Conservation (phyloP, 2,797 vertebrate species). For the Liparis tanakae region DNA sequence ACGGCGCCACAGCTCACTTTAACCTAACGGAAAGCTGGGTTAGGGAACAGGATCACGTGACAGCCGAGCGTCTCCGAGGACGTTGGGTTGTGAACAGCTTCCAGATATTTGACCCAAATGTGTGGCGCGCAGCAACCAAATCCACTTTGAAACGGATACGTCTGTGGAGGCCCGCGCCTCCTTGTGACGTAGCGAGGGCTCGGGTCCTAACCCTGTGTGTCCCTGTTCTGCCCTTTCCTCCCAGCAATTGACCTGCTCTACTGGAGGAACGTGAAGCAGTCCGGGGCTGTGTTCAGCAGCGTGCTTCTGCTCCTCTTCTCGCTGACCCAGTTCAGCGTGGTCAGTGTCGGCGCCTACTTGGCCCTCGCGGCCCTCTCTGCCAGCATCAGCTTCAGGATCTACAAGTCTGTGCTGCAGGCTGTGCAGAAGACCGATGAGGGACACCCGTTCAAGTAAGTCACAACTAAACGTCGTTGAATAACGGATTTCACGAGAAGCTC, state of each 20-base stretch:
- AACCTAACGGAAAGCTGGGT: conserved; percentile 59
- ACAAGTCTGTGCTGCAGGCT: conserved; percentile 98
- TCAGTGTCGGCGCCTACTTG: conserved; percentile 96
- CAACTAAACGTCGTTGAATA: not conserved
- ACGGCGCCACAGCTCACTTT: conserved; percentile 20
- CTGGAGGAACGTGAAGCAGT: conserved; percentile 98
- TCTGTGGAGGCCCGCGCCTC: not conserved
- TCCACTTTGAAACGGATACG: conserved; percentile 35
- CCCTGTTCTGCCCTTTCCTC: conserved; percentile 20
- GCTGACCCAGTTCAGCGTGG: conserved; percentile 98
- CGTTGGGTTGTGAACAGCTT: conserved; percentile 62
- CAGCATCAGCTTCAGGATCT: conserved; percentile 99
- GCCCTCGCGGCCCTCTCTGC: conserved; percentile 95
- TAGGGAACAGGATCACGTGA: conserved; percentile 63
- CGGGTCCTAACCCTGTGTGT: conserved; percentile 45
- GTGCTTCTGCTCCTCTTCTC: conserved; percentile 96
- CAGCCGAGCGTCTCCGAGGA: conserved; percentile 61
- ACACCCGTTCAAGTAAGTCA: conserved; percentile 98
- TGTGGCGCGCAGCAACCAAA: conserved; percentile 43
- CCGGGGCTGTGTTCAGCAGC: conserved; percentile 93
- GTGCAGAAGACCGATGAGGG: conserved; percentile 99
- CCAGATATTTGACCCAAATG: conserved; percentile 76
- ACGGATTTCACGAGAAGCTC: not conserved
- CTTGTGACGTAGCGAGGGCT: conserved; percentile 2
- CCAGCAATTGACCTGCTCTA: conserved; percentile 96